phyloP scores from a whole-genome alignment of 2,888 invertebrate species.

The Melanargia galathea region DNA sequence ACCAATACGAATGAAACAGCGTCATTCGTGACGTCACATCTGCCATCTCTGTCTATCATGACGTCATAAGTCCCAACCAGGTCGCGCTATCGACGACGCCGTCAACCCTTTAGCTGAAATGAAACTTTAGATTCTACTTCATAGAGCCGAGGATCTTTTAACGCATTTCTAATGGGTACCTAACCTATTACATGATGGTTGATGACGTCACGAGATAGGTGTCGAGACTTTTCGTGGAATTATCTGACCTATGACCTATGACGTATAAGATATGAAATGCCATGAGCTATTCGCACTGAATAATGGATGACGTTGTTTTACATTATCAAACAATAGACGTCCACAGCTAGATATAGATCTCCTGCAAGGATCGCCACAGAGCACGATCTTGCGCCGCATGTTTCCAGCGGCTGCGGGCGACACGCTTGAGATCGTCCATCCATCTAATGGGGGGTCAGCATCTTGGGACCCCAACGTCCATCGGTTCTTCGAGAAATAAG shows the following conservation, averaged over 20 bases:
- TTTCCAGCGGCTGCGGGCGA: too few relatives aligned
- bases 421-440: too few relatives aligned
- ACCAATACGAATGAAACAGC: constrained; percentile 4
- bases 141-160: background rate
- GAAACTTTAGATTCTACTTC: background rate
- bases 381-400: too few relatives aligned
- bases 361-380: too few relatives aligned
- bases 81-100: background rate
- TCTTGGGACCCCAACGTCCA: too few relatives aligned
- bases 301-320: background rate
- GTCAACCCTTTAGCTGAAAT: background rate
- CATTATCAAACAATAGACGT: background rate
- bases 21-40: constrained; percentile 34
- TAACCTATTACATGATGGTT: background rate
- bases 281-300: background rate
- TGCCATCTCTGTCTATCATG: constrained; percentile 26
- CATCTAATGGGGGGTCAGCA: too few relatives aligned
- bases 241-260: background rate
- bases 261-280: background rate
- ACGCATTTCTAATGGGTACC: background rate
- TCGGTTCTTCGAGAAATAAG: too few relatives aligned
- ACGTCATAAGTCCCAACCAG: constrained; percentile 8
- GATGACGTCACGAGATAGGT: constrained; percentile 11
- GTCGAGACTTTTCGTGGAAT: too few relatives aligned
- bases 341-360: too few relatives aligned